Conservation (phyloP, 1,140 invertebrate species). For the Meloidogyne hapla region DNA sequence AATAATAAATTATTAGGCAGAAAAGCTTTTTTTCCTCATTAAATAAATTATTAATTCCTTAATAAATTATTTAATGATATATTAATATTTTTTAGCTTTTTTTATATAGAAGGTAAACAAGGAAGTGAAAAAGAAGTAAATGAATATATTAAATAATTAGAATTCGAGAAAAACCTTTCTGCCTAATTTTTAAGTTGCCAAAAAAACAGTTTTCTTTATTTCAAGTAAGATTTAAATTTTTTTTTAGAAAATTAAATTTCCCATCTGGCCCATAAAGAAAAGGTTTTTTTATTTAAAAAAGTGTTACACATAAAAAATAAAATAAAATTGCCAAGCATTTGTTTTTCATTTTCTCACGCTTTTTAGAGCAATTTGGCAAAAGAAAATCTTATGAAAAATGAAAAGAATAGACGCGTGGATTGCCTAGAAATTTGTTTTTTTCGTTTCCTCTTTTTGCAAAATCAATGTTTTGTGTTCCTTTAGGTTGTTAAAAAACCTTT, state of each 20-base stretch:
- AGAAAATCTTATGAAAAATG: background rate
- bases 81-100: too few species aligned
- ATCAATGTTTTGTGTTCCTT: background rate
- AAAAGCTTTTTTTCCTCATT: too few species aligned
- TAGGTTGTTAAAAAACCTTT: background rate
- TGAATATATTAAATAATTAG: too few species aligned
- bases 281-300: background rate
- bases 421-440: background rate
- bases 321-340: background rate
- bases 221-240: background rate
- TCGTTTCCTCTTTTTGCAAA: background rate
- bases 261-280: background rate
- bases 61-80: too few species aligned
- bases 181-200: too few species aligned
- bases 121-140: too few species aligned
- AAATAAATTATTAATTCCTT: too few species aligned
- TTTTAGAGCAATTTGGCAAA: background rate
- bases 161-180: too few species aligned
- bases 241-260: background rate
- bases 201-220: background rate
- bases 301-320: background rate
- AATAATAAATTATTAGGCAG: too few species aligned
- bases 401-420: slow-evolving; percentile 4
- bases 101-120: too few species aligned
- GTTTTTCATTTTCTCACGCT: slow-evolving; percentile 3